Evolutionary conservation across 2,113 vertebrate genomes (phyloP).

Genomic region (Bambusicola thoracicus): DNA sequence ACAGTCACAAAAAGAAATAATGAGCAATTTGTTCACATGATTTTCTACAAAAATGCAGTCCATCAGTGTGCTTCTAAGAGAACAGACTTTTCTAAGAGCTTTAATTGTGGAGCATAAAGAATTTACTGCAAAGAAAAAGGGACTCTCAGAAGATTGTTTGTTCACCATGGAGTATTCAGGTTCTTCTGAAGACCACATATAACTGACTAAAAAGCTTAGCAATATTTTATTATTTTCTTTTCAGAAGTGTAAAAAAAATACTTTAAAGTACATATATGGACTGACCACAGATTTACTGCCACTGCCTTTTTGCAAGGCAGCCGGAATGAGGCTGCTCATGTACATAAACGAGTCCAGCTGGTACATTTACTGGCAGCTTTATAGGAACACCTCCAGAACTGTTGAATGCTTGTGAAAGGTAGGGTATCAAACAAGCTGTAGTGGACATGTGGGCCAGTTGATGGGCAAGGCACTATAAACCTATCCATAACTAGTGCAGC

Average conservation of each 20-base stretch:
- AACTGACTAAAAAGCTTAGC: slow-evolving; percentile 65
- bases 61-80: slow-evolving; percentile 35
- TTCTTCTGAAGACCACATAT: slow-evolving; percentile 64
- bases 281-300: slow-evolving; percentile 83
- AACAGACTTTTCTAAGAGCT: slow-evolving; percentile 42
- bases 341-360: slow-evolving; percentile 86
- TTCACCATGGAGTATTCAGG: slow-evolving; percentile 34
- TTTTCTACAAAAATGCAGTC: slow-evolving; percentile 42
- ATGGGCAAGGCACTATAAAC: slow-evolving; percentile 80
- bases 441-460: slow-evolving; percentile 81
- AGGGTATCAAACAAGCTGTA: slow-evolving; percentile 81
- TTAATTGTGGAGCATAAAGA: slow-evolving; percentile 55
- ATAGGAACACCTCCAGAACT: slow-evolving; percentile 82
- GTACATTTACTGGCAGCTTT: slow-evolving; percentile 83
- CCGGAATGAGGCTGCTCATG: slow-evolving; percentile 73
- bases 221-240: slow-evolving; percentile 78
- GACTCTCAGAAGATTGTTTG: slow-evolving; percentile 45
- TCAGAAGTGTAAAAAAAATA: slow-evolving; percentile 82
- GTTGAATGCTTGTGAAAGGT: slow-evolving; percentile 77
- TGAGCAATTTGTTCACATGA: slow-evolving; percentile 53
- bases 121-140: slow-evolving; percentile 65
- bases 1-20: slow-evolving; percentile 56
- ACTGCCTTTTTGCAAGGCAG: slow-evolving; percentile 76
- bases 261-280: slow-evolving; percentile 81
- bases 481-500: slow-evolving; percentile 82